Percentiles rank a stretch among this genome's conserved stretches.
These are phyloP conservation scores for Ancistrus triradiatus DNA, from an alignment of 2,113 vertebrate genomes.

Conservation along the genomic window DNA sequence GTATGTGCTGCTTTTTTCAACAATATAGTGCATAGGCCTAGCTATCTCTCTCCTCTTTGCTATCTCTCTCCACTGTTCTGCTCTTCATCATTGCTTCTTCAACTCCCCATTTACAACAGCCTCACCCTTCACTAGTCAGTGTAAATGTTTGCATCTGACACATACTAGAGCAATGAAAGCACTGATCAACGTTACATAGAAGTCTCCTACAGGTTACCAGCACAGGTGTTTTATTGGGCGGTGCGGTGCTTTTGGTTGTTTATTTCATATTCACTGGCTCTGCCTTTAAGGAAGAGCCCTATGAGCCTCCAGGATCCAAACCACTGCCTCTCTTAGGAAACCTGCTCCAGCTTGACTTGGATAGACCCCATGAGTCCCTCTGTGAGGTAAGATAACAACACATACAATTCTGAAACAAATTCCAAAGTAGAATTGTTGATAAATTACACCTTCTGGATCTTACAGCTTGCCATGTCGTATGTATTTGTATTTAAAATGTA, in stretches of 20 bases:
- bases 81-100: no score
- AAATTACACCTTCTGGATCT: not conserved
- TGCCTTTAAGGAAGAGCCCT: not conserved
- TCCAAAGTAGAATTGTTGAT: not conserved
- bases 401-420: not conserved
- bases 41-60: no score
- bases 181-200: not conserved
- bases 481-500: conserved; percentile 75
- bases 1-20: no score
- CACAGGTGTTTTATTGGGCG: conserved; percentile 42
- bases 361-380: conserved; percentile 44
- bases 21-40: no score
- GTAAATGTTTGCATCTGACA: not conserved
- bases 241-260: conserved; percentile 39
- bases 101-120: not conserved
- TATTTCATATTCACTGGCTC: conserved; percentile 32
- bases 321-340: conserved; percentile 62
- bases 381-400: conserved; percentile 25
- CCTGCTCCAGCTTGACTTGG: conserved; percentile 61
- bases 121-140: not conserved
- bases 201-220: conserved; percentile 25
- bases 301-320: conserved; percentile 60
- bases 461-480: conserved; percentile 76
- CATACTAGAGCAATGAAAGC: not conserved
- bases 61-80: no score